Evolutionary conservation across 2,888 invertebrate species (phyloP).

Genomic region (Sphaeridia pumilis): DNA sequence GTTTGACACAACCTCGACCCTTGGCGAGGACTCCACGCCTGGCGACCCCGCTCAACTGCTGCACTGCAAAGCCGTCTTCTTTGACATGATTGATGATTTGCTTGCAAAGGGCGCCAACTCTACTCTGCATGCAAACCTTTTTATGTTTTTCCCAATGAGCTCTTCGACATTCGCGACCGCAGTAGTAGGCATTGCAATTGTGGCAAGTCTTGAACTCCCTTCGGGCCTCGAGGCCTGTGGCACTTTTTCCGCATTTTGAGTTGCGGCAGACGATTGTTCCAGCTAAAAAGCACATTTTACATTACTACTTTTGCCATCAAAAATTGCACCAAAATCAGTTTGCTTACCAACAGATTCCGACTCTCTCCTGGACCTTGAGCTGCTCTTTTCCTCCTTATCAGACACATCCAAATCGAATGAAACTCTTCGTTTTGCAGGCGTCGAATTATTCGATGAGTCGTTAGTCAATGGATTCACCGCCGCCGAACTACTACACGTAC

Average conservation of each 20-base stretch:
- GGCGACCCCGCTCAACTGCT: conserved; percentile 62
- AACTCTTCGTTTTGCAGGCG: conserved; percentile 47
- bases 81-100: conserved; percentile 41
- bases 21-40: conserved; percentile 69
- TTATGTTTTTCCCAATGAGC: conserved; percentile 90
- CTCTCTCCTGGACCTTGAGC: conserved; percentile 29
- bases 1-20: conserved; percentile 82
- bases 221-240: conserved; percentile 63
- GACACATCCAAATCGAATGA: conserved; percentile 46
- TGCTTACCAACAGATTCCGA: conserved; percentile 33
- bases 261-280: conserved; percentile 61
- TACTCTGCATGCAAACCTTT: conserved; percentile 57
- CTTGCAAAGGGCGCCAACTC: conserved; percentile 79
- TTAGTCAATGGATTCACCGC: conserved; percentile 21
- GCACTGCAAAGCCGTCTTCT: conserved; percentile 45
- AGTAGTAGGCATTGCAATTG: conserved; percentile 90
- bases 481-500: conserved; percentile 6
- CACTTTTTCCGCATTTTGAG: conserved; percentile 63
- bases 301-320: neutral
- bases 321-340: neutral
- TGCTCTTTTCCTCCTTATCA: conserved; percentile 34
- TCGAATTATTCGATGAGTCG: conserved; percentile 39
- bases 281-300: conserved; percentile 39
- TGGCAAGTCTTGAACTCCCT: conserved; percentile 51
- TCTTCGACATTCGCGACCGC: conserved; percentile 77